phyloP scores from a whole-genome alignment of 1,140 invertebrate species.

The Calycopis cecrops region DNA sequence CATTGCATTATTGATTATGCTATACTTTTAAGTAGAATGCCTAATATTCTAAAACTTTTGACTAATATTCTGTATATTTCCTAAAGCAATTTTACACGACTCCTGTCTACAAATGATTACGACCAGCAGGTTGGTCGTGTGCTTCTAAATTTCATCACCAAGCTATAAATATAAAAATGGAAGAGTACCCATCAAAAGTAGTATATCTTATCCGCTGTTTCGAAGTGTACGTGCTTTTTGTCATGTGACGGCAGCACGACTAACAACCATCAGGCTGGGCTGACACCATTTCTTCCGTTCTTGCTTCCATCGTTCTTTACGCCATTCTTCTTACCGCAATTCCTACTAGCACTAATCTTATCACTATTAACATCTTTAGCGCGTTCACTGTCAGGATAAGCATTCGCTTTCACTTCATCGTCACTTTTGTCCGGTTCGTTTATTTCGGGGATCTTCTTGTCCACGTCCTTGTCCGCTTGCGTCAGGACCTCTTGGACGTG shows the following conservation, averaged over 20 bases:
- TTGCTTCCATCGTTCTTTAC: conserved; percentile 22
- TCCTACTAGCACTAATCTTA: conserved; percentile 8
- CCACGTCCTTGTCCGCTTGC: conserved; percentile 46
- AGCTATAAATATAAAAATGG: neutral
- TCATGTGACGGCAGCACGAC: conserved; percentile 52
- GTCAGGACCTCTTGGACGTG: conserved; percentile 61
- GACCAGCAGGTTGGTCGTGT: too few species aligned
- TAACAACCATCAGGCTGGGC: conserved; percentile 60
- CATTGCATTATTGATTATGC: too few species aligned
- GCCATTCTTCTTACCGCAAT: conserved; percentile 13
- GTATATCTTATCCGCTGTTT: conserved; percentile 52
- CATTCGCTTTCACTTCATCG: conserved; percentile 31
- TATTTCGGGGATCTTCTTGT: conserved; percentile 55
- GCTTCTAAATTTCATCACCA: neutral
- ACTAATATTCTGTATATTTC: too few species aligned
- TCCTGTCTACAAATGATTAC: too few species aligned
- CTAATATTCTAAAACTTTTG: too few species aligned
- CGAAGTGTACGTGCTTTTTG: conserved; percentile 65
- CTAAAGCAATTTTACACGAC: too few species aligned
- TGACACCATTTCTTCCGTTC: conserved; percentile 12
- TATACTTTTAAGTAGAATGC: too few species aligned
- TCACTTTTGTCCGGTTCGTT: conserved; percentile 52
- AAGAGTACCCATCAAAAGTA: conserved; percentile 42
- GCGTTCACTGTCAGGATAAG: conserved; percentile 16
- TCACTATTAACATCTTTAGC: conserved; percentile 14